Percentiles rank a stretch among this genome's conserved stretches.
Conservation (phyloP, 2,797 vertebrate species). For the Tapera naevia region DNA sequence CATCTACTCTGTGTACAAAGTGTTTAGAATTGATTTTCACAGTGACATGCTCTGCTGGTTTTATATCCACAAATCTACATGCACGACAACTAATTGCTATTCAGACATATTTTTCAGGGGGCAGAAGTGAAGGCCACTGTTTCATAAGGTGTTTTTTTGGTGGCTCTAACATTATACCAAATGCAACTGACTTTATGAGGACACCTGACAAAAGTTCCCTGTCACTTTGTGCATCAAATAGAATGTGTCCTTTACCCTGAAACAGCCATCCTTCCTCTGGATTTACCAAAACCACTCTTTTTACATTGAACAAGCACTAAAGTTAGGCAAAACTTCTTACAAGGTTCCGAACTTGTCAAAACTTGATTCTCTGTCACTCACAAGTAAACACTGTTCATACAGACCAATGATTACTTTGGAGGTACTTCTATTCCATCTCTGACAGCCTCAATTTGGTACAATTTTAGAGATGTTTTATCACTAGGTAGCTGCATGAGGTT, state of each 20-base stretch:
- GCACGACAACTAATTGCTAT: background rate
- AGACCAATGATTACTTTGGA: background rate
- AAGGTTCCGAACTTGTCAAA: background rate
- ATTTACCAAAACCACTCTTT: background rate
- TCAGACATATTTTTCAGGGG: background rate
- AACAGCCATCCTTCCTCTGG: background rate
- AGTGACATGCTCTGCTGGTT: background rate
- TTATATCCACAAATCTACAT: background rate
- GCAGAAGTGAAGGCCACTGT: background rate
- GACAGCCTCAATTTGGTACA: background rate
- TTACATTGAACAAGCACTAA: background rate
- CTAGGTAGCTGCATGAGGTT: background rate
- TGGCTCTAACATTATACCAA: background rate
- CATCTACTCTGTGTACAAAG: background rate
- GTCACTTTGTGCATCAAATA: background rate
- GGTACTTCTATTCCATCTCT: background rate
- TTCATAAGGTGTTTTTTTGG: background rate
- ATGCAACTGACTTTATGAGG: background rate
- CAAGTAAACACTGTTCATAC: background rate
- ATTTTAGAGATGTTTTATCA: background rate
- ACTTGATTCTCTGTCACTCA: background rate
- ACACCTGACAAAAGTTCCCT: background rate
- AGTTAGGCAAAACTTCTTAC: background rate
- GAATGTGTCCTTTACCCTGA: background rate
- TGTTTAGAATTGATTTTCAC: conserved; percentile 7